These are phyloP conservation scores for Lutjanus argentimaculatus DNA, from an alignment of 2,797 vertebrate species.

Conservation along the genomic window DNA sequence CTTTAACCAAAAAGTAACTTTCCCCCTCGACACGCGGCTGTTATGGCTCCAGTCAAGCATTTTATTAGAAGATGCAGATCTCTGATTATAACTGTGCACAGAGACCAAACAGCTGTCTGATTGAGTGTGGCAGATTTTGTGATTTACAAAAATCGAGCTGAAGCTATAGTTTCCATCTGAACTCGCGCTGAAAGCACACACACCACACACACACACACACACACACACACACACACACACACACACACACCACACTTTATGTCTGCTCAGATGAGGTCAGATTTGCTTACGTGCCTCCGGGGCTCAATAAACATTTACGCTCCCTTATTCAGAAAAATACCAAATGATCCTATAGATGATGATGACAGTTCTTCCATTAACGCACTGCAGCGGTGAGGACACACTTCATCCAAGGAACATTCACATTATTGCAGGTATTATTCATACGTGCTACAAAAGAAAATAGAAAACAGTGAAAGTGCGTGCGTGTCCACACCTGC, in stretches of 20 bases:
- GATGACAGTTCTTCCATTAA: constrained; percentile 74
- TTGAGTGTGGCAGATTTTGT: constrained; percentile 52
- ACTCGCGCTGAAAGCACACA: constrained; percentile 43
- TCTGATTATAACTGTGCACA: constrained; percentile 49
- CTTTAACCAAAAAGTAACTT: constrained; percentile 19
- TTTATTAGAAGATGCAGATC: constrained; percentile 54
- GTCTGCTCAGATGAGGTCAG: constrained; percentile 76
- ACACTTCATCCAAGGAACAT: constrained; percentile 24
- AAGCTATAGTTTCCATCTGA: constrained; percentile 69
- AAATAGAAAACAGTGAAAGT: not conserved
- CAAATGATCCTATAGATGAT: constrained; percentile 58
- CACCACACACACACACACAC: not conserved
- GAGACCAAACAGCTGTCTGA: constrained; percentile 62
- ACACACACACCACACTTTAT: constrained; percentile 5
- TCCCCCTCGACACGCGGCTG: not conserved
- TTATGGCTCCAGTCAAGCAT: constrained; percentile 36
- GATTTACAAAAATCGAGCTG: constrained; percentile 63
- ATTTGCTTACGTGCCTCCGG: constrained; percentile 66
- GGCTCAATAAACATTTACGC: constrained; percentile 78
- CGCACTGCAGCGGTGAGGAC: constrained; percentile 9
- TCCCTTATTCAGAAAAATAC: constrained; percentile 41
- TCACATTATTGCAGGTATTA: constrained; percentile 31
- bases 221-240: no score
- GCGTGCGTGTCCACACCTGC: constrained; percentile 62
- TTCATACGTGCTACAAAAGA: constrained; percentile 12